phyloP scores from a whole-genome alignment of 1,140 invertebrate genomes.

The Procambarus virginalis region DNA sequence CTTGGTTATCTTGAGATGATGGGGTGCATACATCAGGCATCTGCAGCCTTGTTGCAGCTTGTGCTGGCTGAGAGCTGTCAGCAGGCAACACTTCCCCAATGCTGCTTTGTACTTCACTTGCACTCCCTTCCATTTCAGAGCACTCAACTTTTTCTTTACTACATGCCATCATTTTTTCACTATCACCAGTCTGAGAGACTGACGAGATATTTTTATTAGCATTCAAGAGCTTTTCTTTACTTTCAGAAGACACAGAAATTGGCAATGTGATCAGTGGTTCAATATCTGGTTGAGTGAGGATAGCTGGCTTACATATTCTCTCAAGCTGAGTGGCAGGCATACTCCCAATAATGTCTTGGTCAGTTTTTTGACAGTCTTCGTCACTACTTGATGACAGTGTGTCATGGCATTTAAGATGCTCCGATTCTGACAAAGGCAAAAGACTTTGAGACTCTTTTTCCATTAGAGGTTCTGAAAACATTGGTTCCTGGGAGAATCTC shows the following conservation, averaged over 20 bases:
- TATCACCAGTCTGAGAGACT: not conserved
- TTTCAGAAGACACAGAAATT: conserved; percentile 14
- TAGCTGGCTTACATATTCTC: conserved; percentile 42
- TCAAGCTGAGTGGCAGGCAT: conserved; percentile 56
- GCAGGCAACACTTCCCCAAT: not conserved
- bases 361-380: not conserved
- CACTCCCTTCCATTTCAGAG: not conserved
- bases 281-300: conserved; percentile 55
- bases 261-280: conserved; percentile 41
- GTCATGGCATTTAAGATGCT: conserved; percentile 3
- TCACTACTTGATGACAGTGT: conserved; percentile 2
- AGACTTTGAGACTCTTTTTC: conserved; percentile 24
- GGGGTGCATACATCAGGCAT: conserved; percentile 54
- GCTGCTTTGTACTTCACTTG: not conserved
- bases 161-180: not conserved
- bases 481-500: conserved; percentile 16
- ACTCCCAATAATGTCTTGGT: not conserved
- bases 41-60: conserved; percentile 14
- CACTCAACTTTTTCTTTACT: not conserved
- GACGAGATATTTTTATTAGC: not conserved
- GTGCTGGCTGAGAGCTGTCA: not conserved
- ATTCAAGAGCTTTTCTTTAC: conserved; percentile 1
- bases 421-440: conserved; percentile 21
- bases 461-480: not conserved
- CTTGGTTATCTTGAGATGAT: conserved; percentile 31